Conservation (phyloP, 2,113 vertebrate species). For the Halichoeres trimaculatus region DNA sequence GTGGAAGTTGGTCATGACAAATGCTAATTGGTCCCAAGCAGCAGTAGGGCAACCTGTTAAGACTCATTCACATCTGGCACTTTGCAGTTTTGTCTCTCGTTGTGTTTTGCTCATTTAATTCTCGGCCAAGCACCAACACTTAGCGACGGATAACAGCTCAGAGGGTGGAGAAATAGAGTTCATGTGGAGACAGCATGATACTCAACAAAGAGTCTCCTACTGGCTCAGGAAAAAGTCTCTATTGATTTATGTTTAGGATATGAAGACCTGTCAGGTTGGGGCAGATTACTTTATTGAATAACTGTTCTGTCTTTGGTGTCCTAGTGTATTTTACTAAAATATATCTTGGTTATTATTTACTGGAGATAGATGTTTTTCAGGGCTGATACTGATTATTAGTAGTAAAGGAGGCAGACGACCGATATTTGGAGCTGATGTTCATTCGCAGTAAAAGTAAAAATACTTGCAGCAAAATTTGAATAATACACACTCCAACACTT, state of each 20-base stretch:
- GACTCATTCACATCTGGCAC: conserved; percentile 67
- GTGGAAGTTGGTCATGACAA: conserved; percentile 64
- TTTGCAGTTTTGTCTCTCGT: conserved; percentile 15
- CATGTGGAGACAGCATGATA: conserved; percentile 12
- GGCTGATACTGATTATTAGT: too few species aligned
- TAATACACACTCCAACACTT: too few species aligned
- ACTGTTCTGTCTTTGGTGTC: not conserved
- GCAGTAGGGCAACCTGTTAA: conserved; percentile 70
- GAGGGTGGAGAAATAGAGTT: conserved; percentile 12
- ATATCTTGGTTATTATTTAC: too few species aligned
- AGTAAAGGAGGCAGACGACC: too few species aligned
- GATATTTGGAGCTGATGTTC: too few species aligned
- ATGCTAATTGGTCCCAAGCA: conserved; percentile 72
- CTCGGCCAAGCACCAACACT: conserved; percentile 55
- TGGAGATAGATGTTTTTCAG: too few species aligned
- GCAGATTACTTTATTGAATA: not conserved
- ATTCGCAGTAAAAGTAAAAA: too few species aligned
- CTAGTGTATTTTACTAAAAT: not conserved
- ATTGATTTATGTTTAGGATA: not conserved
- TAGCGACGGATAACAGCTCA: conserved; percentile 39
- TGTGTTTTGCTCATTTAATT: conserved; percentile 49
- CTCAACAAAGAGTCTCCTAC: not conserved
- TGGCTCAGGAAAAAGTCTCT: not conserved
- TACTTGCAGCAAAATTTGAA: too few species aligned
- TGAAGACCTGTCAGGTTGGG: not conserved